Evolutionary conservation across 2,888 invertebrate genomes (phyloP), one percentile per base, ranked within the genome.

Genomic region (Andrena dorsata): DNA sequence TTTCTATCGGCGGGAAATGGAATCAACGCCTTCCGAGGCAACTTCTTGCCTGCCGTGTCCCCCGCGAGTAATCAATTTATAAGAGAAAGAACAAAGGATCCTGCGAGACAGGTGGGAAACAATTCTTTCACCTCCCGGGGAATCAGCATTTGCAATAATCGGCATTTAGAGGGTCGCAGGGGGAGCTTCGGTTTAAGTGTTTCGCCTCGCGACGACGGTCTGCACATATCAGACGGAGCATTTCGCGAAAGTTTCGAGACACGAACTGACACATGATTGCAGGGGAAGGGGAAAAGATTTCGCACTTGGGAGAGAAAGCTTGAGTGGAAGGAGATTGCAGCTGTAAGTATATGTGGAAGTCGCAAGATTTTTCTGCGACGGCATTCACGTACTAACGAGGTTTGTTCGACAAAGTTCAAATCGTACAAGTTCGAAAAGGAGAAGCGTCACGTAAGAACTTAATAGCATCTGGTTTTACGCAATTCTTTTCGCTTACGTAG

Each of bases 1-100:
- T 80, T 66, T 30, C 51, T 30, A 32, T 81, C 81, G 20, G 8
- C 20, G 51, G 23, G 26, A 81, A 80, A 80, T 63, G 56, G 61
- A 63, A 72, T 69, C 35, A 63, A 32, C 51, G 81, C 51, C 41
- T 70, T 4, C 47, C 32, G 23, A 30, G 58, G 58, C 30, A 53
- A 65, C 51, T 35, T 64, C 49, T 23, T 64, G 65, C 28, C 65
- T 63, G 65, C 10, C 26, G 41, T 16, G 32, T 70, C 26, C 51
- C 41, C 4, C 3, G 61, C 69, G 35, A 35, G 23, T 41, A 80
- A 79, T 79, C 80, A 28, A 61, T 28, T 51, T 49, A 8, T 8
- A 51, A 41, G 6, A 23, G 4, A n/a, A 28, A 23, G 41, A 26
- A 35, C 10, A 13, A 8, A 47, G 26, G n/a, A 20, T n/a, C 16